Percentiles rank a stretch among this genome's conserved stretches.
Conservation (phyloP, 2,888 invertebrate genomes). For the Myathropa florea region DNA sequence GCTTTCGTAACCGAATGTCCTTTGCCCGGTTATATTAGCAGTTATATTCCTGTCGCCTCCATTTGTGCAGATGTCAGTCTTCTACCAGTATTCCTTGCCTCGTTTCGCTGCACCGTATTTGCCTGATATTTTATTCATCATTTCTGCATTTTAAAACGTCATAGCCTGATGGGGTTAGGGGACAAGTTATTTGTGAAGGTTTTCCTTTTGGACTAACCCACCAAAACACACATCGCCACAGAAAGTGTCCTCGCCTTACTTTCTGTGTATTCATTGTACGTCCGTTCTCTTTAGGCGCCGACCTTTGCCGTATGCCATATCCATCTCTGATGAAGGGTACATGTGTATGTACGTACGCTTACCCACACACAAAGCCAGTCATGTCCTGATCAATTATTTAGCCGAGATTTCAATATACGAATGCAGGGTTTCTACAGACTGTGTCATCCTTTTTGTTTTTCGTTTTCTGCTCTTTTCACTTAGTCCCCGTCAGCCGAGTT, state of each 20-base stretch:
- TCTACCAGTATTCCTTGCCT: constrained; percentile 3
- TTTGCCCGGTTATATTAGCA: background rate
- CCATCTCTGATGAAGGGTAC: background rate
- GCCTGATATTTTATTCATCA: constrained; percentile 38
- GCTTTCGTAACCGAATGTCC: constrained; percentile 9
- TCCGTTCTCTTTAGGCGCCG: constrained; percentile 13
- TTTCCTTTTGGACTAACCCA: constrained; percentile 12
- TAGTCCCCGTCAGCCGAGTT: background rate
- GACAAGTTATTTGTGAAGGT: background rate
- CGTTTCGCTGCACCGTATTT: constrained; percentile 19
- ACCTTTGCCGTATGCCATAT: constrained; percentile 24
- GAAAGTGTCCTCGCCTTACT: constrained; percentile 15
- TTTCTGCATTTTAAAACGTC: constrained; percentile 24
- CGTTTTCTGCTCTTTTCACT: background rate
- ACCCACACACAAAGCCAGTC: background rate
- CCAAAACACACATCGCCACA: background rate
- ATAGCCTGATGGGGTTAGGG: background rate
- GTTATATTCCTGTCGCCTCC: background rate
- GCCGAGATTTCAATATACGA: constrained; percentile 38
- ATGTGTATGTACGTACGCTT: background rate
- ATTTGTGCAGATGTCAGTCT: background rate
- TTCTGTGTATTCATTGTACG: background rate
- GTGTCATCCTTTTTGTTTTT: background rate
- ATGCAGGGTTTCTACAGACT: constrained; percentile 5
- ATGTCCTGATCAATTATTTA: constrained; percentile 44